Percentiles rank a stretch among this genome's conserved stretches.
phyloP scores from a whole-genome alignment of 2,888 invertebrate species.

The Mesorhabditis spiculigera region DNA sequence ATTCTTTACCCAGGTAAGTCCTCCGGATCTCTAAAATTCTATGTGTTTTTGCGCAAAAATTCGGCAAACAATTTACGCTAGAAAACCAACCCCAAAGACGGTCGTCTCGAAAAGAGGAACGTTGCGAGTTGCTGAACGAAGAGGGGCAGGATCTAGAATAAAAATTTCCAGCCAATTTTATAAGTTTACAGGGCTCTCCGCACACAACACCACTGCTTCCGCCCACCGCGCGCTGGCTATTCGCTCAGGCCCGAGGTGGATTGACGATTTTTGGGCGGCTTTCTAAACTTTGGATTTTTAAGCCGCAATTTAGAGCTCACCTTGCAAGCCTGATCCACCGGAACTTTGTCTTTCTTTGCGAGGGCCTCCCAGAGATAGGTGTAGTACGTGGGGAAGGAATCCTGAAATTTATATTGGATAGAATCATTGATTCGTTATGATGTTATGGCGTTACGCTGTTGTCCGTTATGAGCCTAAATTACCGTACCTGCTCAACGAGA shows the following conservation, averaged over 20 bases:
- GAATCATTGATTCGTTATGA: too few relatives aligned
- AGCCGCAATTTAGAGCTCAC: constrained; percentile 22
- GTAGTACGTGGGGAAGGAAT: constrained; percentile 35
- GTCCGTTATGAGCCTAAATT: background rate
- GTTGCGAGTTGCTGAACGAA: constrained; percentile 42
- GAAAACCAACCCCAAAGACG: background rate
- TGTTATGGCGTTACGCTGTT: background rate
- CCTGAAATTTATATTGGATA: background rate
- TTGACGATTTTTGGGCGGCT: constrained; percentile 41
- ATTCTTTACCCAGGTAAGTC: too few relatives aligned
- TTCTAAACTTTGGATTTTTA: constrained; percentile 35
- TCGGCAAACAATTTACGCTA: too few relatives aligned
- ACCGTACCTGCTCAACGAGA: constrained; percentile 31
- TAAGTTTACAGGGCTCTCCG: constrained; percentile 15
- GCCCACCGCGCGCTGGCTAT: constrained; percentile 48
- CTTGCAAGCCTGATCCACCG: constrained; percentile 34
- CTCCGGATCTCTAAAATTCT: background rate
- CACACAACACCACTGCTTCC: constrained; percentile 17
- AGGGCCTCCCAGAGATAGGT: constrained; percentile 34
- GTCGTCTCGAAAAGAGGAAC: background rate
- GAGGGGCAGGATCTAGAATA: constrained; percentile 31
- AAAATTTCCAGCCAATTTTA: background rate
- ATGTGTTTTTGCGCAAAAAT: background rate
- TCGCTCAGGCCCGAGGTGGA: constrained; percentile 34
- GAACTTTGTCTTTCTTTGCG: constrained; percentile 40